These are phyloP conservation scores for Petaurus breviceps DNA, from an alignment of 2,113 vertebrate genomes.

Conservation along the genomic window DNA sequence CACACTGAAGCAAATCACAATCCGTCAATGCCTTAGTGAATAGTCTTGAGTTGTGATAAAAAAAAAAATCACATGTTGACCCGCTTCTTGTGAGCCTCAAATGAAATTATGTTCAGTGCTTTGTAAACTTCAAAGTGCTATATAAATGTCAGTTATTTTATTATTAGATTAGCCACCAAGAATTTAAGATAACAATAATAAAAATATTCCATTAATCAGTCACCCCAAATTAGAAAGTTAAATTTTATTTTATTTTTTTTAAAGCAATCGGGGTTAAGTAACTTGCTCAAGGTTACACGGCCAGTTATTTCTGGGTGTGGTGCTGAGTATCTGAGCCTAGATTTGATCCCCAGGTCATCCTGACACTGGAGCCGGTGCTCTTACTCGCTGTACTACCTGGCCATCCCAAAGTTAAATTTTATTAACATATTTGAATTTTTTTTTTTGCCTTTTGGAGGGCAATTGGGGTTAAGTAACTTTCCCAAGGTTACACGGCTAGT, in stretches of 20 bases:
- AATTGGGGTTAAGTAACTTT: too few species aligned
- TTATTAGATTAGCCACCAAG: not conserved
- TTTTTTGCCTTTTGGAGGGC: too few species aligned
- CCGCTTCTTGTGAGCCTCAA: not conserved
- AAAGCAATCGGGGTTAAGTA: too few species aligned
- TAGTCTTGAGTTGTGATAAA: not conserved
- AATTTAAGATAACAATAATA: not conserved
- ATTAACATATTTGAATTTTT: too few species aligned
- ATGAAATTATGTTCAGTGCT: not conserved
- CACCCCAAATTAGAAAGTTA: not conserved
- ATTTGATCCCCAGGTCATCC: too few species aligned
- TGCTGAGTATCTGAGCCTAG: too few species aligned
- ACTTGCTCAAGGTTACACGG: too few species aligned
- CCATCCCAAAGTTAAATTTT: not conserved
- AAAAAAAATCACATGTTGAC: not conserved
- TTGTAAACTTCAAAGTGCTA: not conserved
- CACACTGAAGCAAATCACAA: not conserved
- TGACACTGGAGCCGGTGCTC: too few species aligned
- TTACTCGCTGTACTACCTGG: too few species aligned
- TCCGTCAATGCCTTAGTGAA: not conserved
- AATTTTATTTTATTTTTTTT: too few species aligned
- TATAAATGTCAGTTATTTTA: not conserved
- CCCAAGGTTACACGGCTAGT: too few species aligned
- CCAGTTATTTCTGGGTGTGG: too few species aligned
- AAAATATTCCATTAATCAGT: slow-evolving; percentile 15